phyloP scores from a whole-genome alignment of 2,797 vertebrate genomes.

The Galaxias olidus region DNA sequence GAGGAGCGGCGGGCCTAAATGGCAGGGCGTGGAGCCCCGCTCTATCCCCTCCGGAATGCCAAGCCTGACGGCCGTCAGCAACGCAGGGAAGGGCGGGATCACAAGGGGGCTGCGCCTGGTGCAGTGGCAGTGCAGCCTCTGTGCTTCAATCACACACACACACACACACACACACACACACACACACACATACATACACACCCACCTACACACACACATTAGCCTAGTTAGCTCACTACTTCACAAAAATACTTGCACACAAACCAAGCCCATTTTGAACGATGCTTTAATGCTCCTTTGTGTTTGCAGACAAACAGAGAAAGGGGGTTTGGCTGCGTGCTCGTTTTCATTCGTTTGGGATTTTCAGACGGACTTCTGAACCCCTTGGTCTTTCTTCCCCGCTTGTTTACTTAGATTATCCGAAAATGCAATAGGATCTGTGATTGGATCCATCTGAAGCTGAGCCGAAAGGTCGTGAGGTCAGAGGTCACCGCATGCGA shows the following conservation, averaged over 20 bases:
- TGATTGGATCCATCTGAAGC: conserved; percentile 18
- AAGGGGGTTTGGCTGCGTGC: background rate
- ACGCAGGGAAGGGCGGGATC: conserved; percentile 7
- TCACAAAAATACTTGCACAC: no score
- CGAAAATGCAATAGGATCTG: conserved; percentile 10
- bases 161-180: background rate
- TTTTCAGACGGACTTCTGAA: background rate
- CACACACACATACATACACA: no score
- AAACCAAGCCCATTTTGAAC: no score
- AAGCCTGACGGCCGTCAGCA: conserved; percentile 3
- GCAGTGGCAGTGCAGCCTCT: no score
- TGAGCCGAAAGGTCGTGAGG: conserved; percentile 8
- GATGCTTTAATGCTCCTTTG: no score
- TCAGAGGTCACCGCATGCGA: conserved; percentile 33
- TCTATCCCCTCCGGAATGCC: conserved; percentile 14
- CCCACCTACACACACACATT: no score
- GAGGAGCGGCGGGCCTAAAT: conserved; percentile 10
- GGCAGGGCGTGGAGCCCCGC: background rate
- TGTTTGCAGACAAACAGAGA: background rate
- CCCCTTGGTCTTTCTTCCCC: background rate
- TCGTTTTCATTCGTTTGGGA: background rate
- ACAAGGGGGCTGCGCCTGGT: background rate
- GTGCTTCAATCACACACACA: background rate
- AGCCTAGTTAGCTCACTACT: no score
- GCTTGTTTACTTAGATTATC: conserved; percentile 20